Base-by-base conservation (phyloP, 2,888 invertebrate genomes). In the Eubasilissa splendida region DNA sequence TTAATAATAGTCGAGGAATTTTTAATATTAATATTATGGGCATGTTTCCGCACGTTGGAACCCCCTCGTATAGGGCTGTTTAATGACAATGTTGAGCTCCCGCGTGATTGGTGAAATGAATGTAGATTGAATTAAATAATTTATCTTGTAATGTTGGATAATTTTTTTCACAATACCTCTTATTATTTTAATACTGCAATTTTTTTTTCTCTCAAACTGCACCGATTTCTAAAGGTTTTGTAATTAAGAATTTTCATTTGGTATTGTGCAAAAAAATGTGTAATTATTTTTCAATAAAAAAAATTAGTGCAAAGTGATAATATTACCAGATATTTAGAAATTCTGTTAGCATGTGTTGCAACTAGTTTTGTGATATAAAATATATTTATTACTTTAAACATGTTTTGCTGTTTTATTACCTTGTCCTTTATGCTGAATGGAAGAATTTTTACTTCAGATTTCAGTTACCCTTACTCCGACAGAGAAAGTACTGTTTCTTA, bases 321-420 rank as follows among this genome's bases (percentile, higher is more conserved):
- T 56, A 73, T 77, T 80, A 82, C 77, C 80, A 80, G 77, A 79
- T 56, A 79, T 63, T 66, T 82, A 82, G 76, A 78, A 70, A 80
- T 79, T 83, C 78, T 82, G 76, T 83, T 83, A 83, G 82, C 66
- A 82, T 76, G 77, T 81, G 80, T 84, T 82, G 81, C 81, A 84
- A 81, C 74, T 84, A 84, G 84, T 83, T 84, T 84, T 84, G 84
- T 84, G 84, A 84, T 84, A 84, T 84, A 83, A 82, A 82, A 84
- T 82, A 84, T 83, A 84, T 83, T 83, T 83, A 83, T 83, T 81
- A 84, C 76, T 83, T 77, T 76, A 59, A 79, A 81, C 22, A 68
- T 52, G 22, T 53, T 59, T 66, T 77, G 52, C 53, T 60, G 52
- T 54, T 77, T 58, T 31, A 63, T 63, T 63, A 63, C 33, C 3